phyloP scores from a whole-genome alignment of 2,113 vertebrate species.

The Meriones unguiculatus region DNA sequence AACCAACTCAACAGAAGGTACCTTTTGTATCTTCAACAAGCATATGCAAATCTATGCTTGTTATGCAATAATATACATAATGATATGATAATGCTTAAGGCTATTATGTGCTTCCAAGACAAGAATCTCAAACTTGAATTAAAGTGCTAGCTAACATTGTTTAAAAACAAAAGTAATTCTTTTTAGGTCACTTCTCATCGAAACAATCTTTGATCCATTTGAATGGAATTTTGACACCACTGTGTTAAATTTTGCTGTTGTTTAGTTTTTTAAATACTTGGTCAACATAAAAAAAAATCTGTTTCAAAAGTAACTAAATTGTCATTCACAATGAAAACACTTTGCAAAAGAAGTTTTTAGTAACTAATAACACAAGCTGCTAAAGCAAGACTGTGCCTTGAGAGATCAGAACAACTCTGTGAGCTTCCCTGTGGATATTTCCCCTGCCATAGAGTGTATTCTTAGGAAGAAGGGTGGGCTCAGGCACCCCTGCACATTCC shows the following conservation, averaged over 20 bases:
- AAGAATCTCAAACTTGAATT: constrained; percentile 26
- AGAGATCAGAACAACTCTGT: neutral
- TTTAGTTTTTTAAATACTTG: neutral
- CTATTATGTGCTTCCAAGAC: neutral
- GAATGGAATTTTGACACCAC: neutral
- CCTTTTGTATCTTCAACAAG: neutral
- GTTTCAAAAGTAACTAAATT: constrained; percentile 34
- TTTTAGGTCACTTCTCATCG: neutral
- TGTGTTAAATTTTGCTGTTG: neutral
- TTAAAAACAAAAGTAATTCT: neutral
- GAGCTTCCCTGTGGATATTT: neutral
- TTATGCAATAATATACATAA: neutral
- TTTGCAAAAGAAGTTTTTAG: neutral
- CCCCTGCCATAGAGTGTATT: neutral
- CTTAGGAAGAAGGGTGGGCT: neutral
- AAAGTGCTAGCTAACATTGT: neutral
- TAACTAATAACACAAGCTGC: neutral
- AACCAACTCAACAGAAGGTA: neutral
- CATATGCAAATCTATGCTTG: neutral
- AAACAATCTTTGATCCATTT: neutral
- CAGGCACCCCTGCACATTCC: neutral
- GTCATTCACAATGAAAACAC: constrained; percentile 4
- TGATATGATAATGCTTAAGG: neutral
- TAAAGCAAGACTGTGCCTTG: neutral
- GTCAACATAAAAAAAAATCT: constrained; percentile 6